phyloP scores from a whole-genome alignment of 2,888 invertebrate genomes.

The Eugnorisma glareosa region DNA sequence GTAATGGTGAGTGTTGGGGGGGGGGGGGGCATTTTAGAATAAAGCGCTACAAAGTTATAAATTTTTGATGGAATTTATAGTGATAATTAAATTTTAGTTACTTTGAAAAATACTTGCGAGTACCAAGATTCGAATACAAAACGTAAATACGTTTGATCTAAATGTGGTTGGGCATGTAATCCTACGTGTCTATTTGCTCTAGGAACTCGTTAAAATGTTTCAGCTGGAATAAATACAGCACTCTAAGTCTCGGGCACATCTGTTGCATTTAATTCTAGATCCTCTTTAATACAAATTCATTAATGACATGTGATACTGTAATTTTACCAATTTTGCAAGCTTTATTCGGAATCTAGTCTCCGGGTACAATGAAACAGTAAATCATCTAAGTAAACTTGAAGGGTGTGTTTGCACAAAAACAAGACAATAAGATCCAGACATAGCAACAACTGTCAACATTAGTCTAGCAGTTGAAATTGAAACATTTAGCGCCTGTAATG shows the following conservation, averaged over 20 bases:
- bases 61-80: conserved; percentile 21
- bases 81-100: conserved; percentile 5
- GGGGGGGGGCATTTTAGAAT: conserved; percentile 34
- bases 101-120: not conserved
- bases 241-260: not conserved
- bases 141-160: not conserved
- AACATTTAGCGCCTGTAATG: conserved; percentile 42
- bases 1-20: conserved; percentile 20
- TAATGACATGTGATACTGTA: not conserved
- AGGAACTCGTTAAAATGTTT: conserved; percentile 13
- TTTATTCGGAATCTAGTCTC: not conserved
- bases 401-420: conserved; percentile 15
- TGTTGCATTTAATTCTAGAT: conserved; percentile 7
- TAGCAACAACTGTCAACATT: conserved; percentile 29
- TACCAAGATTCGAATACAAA: not conserved
- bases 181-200: not conserved
- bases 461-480: conserved; percentile 37
- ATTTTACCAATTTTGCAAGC: not conserved
- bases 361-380: not conserved
- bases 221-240: conserved; percentile 3
- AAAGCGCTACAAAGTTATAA: not conserved
- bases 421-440: conserved; percentile 28
- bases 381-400: conserved; percentile 12
- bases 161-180: not conserved
- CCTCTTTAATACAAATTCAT: not conserved